phyloP scores from a whole-genome alignment of 2,797 vertebrate genomes.

The Dermochelys coriacea region DNA sequence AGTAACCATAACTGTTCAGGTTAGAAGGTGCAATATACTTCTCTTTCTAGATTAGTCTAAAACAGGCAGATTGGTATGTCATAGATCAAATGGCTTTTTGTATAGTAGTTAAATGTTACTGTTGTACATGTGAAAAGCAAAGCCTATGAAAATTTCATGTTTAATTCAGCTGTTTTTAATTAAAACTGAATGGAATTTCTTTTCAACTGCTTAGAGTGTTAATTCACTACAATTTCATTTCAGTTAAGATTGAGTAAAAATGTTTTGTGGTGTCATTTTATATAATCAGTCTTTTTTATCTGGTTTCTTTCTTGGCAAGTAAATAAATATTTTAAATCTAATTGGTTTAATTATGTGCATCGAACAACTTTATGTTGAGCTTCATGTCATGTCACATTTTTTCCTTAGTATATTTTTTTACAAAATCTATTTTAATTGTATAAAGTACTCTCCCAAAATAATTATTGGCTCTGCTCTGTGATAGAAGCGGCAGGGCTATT shows the following conservation, averaged over 20 bases:
- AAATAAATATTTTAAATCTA: constrained; percentile 81
- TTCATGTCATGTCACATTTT: constrained; percentile 78
- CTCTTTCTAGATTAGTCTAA: constrained; percentile 58
- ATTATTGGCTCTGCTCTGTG: constrained; percentile 74
- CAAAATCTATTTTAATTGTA: constrained; percentile 72
- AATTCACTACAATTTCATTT: constrained; percentile 70
- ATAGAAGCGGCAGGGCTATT: constrained; percentile 69
- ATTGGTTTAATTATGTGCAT: constrained; percentile 78
- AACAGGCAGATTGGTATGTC: constrained; percentile 57
- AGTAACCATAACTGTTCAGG: not conserved
- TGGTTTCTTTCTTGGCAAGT: constrained; percentile 75
- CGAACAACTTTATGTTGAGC: constrained; percentile 77
- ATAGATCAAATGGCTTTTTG: constrained; percentile 69
- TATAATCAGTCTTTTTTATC: constrained; percentile 77
- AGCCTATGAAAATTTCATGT: constrained; percentile 59
- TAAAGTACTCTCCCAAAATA: constrained; percentile 75
- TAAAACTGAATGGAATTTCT: constrained; percentile 75
- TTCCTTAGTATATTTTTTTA: constrained; percentile 58
- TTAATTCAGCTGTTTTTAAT: constrained; percentile 78
- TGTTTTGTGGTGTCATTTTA: constrained; percentile 76
- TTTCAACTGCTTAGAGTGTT: constrained; percentile 75
- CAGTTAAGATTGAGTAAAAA: constrained; percentile 69
- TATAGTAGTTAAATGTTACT: constrained; percentile 65
- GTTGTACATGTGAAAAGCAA: constrained; percentile 57
- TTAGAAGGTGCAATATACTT: constrained; percentile 60